Conservation (phyloP, 2,113 vertebrate genomes). For the Cyphomyrus plagiostoma region DNA sequence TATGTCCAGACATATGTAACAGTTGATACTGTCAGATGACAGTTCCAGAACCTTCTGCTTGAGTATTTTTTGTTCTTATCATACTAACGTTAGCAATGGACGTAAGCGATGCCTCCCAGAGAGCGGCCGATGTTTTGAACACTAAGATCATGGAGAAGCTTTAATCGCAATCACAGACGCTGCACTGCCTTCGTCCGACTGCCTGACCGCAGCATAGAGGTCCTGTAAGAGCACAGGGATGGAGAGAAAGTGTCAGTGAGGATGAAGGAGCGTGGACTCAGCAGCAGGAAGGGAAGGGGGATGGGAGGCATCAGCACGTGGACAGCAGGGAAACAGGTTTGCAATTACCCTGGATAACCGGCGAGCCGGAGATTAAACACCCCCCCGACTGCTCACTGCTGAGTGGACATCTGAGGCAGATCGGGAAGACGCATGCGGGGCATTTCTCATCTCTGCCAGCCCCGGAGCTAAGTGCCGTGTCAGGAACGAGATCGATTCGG, state of each 20-base stretch:
- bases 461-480: background rate
- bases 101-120: background rate
- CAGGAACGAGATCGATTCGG: background rate
- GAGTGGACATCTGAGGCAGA: conserved; percentile 36
- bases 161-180: background rate
- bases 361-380: conserved; percentile 40
- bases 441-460: background rate
- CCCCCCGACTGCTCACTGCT: conserved; percentile 30
- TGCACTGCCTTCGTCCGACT: background rate
- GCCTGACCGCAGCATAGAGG: background rate
- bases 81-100: background rate
- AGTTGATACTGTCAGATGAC: background rate
- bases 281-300: background rate
- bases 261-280: background rate
- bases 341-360: conserved; percentile 38
- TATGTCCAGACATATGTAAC: background rate
- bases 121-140: background rate
- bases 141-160: background rate
- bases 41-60: background rate
- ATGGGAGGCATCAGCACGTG: background rate
- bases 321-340: background rate
- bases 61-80: background rate
- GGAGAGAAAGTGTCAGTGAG: background rate
- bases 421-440: background rate
- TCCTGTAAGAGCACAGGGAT: background rate